A percentile compares a stretch with the other conserved stretches of the same genome.
Conservation (phyloP, 2,113 vertebrate genomes). For the Lipotes vexillifer region DNA sequence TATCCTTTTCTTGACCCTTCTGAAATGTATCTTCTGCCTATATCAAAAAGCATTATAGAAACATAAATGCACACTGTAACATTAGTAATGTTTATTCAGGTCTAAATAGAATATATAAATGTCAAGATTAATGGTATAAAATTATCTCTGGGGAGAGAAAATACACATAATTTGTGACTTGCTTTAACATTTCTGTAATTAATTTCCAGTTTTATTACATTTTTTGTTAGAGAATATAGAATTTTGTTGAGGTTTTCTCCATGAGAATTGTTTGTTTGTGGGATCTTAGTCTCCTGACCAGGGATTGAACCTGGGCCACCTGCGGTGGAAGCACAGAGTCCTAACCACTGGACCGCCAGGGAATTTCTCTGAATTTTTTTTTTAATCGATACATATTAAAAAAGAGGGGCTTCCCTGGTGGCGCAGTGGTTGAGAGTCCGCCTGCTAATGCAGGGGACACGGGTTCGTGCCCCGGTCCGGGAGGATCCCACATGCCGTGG, state of each 20-base stretch:
- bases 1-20: conserved; percentile 91
- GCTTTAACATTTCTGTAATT: conserved; percentile 8
- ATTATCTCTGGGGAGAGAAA: background rate
- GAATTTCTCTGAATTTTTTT: background rate
- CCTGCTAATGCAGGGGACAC: too few species aligned
- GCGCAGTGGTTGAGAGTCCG: too few species aligned
- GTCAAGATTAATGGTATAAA: background rate
- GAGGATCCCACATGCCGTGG: too few species aligned
- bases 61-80: background rate
- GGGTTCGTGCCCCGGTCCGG: too few species aligned
- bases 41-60: conserved; percentile 31
- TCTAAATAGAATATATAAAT: background rate
- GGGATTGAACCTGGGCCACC: too few species aligned
- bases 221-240: background rate
- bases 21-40: conserved; percentile 94
- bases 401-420: too few species aligned
- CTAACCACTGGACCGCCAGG: too few species aligned
- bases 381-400: background rate
- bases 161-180: background rate
- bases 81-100: background rate
- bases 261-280: background rate
- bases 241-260: background rate
- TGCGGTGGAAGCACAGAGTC: too few species aligned
- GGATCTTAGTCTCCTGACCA: too few species aligned
- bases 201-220: background rate